phyloP scores from a whole-genome alignment of 2,113 vertebrate species.

The Trichomycterus rosablanca region DNA sequence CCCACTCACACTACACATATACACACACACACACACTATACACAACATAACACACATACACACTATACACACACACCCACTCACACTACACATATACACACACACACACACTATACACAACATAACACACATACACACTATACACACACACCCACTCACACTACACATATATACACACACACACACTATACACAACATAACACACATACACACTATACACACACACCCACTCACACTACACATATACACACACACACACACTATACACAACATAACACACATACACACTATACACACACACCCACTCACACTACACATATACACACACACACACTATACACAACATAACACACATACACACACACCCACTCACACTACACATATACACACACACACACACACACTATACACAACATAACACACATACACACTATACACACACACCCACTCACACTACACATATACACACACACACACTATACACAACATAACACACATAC shows the following conservation, averaged over 20 bases:
- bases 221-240: slow-evolving; percentile 3
- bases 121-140: no score
- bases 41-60: not conserved
- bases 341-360: no score
- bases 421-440: slow-evolving; percentile 5
- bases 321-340: no score
- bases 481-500: no score
- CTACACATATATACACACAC: no score
- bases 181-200: slow-evolving; percentile 7
- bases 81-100: no score
- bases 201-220: not conserved
- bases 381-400: not conserved
- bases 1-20: no score
- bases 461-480: no score
- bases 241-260: no score
- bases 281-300: not conserved
- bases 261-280: slow-evolving; percentile 7
- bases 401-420: no score
- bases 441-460: no score
- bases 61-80: slow-evolving; percentile 35
- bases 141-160: slow-evolving; percentile 28
- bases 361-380: slow-evolving; percentile 10
- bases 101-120: no score
- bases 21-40: slow-evolving; percentile 9
- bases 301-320: slow-evolving; percentile 24